Evolutionary conservation across 35 echinoderm and acorn worm genomes (phyloP).

Genomic region (Stichopus chloronotus): DNA sequence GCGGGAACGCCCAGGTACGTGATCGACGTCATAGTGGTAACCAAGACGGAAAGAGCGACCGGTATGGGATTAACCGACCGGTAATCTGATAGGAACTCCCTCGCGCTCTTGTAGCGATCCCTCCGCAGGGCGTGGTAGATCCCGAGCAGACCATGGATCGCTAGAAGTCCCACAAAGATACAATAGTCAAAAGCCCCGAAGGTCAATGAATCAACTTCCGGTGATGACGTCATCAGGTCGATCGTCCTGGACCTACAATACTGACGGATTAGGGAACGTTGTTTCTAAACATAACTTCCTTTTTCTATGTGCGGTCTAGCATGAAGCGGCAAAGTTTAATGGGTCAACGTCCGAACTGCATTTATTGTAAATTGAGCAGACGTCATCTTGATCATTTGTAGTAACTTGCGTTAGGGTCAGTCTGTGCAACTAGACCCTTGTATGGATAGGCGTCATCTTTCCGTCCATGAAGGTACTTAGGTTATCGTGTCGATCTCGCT

Average conservation of each 20-base stretch:
- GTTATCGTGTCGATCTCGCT: too few species aligned
- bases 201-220: neutral
- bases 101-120: constrained; percentile 18
- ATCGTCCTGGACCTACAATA: neutral
- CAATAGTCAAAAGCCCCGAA: constrained; percentile 56
- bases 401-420: too few species aligned
- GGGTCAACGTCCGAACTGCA: too few species aligned
- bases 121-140: constrained; percentile 47
- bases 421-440: too few species aligned
- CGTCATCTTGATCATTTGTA: too few species aligned
- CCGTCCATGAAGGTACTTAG: too few species aligned
- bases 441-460: too few species aligned
- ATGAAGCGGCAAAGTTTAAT: too few species aligned
- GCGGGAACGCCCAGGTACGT: constrained; percentile 43
- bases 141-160: neutral
- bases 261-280: too few species aligned
- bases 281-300: too few species aligned
- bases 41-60: constrained; percentile 31
- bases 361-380: too few species aligned
- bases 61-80: constrained; percentile 33
- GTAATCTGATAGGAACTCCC: constrained; percentile 29
- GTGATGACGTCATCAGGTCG: constrained; percentile 15
- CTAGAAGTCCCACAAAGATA: constrained; percentile 33
- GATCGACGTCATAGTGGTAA: constrained; percentile 14
- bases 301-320: too few species aligned